Base-by-base conservation (phyloP, 2,113 vertebrate genomes). In the Planiliza haematocheilus region DNA sequence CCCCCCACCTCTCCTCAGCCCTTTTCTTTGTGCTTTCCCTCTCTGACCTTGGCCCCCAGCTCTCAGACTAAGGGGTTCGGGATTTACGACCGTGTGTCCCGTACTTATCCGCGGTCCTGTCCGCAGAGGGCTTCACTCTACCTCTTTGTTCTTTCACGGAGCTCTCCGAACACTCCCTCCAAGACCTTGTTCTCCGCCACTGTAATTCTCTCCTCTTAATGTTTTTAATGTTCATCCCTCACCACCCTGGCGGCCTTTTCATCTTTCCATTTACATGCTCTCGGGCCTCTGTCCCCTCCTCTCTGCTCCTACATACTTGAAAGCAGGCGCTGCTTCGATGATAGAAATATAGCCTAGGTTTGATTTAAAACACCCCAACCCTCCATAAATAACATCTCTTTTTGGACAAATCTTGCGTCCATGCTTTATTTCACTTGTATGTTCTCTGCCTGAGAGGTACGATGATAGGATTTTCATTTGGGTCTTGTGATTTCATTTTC, bases 121-220 rank as follows among this genome's bases (percentile, higher is more conserved):
- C 87, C 60, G 7, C 37, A 53, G 45, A 77, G 73, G 57, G 76
- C 55, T 83, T 83, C 69, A 69, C 74, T 72, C 55, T 72, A 74
- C 80, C 61, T 77, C 86, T 89, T 91, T 92, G 87, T 91, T 87
- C 89, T 86, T 76, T 60, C 60, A 2, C 51, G 8, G 21, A 65
- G 81, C 79, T 57, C 58, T 46, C 53, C 1, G 42, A 75, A 84
- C 71, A 76, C 85, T 85, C 86, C 85, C 80, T 75, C 48, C 50
- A 76, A 85, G 85, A 85, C 88, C 89, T 85, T 87, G 77, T 84
- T 81, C 83, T 76, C 75, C 7, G 74, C 66, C 87, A 83, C 73
- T 89, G 88, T 91, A 90, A 87, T 83, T 90, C 88, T 86, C 73
- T 78, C 58, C 43, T 80, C 79, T 72, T 89, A 91, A 90, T 91